Evolutionary conservation across 2,888 invertebrate species (phyloP).

Genomic region (Nephrotoma appendiculata): DNA sequence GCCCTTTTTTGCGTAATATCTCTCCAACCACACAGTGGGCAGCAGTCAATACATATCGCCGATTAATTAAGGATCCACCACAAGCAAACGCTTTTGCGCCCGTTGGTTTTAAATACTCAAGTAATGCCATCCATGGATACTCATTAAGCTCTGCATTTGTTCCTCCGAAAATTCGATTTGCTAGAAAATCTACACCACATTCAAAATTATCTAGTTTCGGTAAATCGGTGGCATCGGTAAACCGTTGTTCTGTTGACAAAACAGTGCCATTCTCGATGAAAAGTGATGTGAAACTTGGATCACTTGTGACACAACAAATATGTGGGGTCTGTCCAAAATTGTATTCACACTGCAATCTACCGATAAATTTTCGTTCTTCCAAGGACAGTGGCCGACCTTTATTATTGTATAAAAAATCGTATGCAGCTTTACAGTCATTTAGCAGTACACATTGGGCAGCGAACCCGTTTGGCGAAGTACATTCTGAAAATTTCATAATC

Average conservation of each 20-base stretch:
- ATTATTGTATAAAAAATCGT: neutral
- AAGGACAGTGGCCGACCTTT: neutral
- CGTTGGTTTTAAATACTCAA: conserved; percentile 43
- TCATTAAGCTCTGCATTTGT: conserved; percentile 43
- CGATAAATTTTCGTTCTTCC: conserved; percentile 17
- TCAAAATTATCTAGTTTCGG: conserved; percentile 14
- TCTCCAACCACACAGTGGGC: conserved; percentile 45
- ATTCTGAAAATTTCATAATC: conserved; percentile 24
- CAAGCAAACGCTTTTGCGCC: conserved; percentile 40
- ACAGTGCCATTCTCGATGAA: neutral
- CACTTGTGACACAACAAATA: conserved; percentile 25
- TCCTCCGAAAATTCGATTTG: conserved; percentile 47
- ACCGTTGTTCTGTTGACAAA: neutral
- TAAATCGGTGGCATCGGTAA: neutral
- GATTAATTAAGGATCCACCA: conserved; percentile 44
- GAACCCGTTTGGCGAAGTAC: conserved; percentile 31
- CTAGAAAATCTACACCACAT: conserved; percentile 26
- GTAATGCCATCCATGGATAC: conserved; percentile 50
- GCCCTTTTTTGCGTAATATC: conserved; percentile 34
- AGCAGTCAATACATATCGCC: conserved; percentile 43
- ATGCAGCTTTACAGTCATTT: conserved; percentile 21
- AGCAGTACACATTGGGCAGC: conserved; percentile 25
- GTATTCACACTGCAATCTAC: conserved; percentile 14
- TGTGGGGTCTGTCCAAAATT: conserved; percentile 18
- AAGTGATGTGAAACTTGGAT: neutral